phyloP scores from a whole-genome alignment of 2,797 vertebrate species.

The Esox lucius region DNA sequence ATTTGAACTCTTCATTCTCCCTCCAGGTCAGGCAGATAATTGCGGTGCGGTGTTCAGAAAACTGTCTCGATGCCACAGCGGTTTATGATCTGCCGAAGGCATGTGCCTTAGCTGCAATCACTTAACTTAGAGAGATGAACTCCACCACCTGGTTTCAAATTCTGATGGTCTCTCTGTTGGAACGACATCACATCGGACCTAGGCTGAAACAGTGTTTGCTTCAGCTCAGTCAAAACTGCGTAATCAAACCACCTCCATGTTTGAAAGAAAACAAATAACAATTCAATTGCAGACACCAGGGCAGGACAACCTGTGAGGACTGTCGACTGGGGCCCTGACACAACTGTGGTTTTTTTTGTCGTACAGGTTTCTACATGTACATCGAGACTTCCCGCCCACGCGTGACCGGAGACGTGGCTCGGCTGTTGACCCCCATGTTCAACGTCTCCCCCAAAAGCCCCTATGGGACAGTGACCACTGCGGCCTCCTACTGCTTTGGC shows the following conservation, averaged over 20 bases:
- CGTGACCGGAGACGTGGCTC: constrained; percentile 86
- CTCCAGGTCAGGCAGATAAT: not conserved
- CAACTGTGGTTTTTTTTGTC: not conserved
- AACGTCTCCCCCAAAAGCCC: constrained; percentile 86
- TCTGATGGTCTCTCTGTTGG: not conserved
- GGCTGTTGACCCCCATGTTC: constrained; percentile 88
- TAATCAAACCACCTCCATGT: no score
- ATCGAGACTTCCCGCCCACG: constrained; percentile 92
- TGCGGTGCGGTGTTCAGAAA: not conserved
- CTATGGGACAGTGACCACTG: constrained; percentile 72
- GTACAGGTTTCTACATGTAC: constrained; percentile 94
- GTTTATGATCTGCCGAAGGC: not conserved
- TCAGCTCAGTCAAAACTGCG: not conserved
- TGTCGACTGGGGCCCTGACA: no score
- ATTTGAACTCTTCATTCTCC: not conserved
- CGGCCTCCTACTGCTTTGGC: constrained; percentile 80
- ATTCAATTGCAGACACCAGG: no score
- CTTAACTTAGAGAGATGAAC: not conserved
- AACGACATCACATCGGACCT: not conserved
- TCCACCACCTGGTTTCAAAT: not conserved
- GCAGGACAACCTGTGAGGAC: no score
- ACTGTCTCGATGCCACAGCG: not conserved
- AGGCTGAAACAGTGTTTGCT: not conserved
- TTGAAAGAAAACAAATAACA: no score
- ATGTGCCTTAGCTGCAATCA: not conserved